Base-by-base conservation (phyloP, 2,113 vertebrate species). In the Cardinalis cardinalis region DNA sequence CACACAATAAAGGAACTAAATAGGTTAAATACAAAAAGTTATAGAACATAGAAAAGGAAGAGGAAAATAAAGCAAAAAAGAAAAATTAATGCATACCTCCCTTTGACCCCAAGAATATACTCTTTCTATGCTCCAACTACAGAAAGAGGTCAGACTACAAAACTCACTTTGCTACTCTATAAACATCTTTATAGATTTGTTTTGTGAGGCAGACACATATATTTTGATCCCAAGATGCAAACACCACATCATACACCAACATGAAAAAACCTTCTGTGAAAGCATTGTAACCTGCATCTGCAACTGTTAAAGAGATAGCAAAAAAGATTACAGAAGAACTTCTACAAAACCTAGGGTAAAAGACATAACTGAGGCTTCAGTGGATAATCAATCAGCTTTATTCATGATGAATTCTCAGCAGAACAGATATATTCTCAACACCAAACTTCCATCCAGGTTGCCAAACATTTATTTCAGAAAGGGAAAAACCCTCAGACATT, bases 241-340 rank as follows among this genome's bases (percentile, higher is more conserved):
- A 53, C 18, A 46, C 5, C 3, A 4, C 9, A 26, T 29, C 1
- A 2, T 6, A 53, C 0, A 4, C 4, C 19, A 77, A 74, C 4
- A n/a, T 10, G 24, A 53, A 83, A 90, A 78, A 46, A 10, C 5
- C 18, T 56, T 44, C 40, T 5, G 4, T 38, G 13, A 25, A 61
- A 79, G 24, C 60, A 90, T 41, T 38, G 19, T 52, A 90, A 66
- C 17, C 28, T 38, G 26, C 25, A 74, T 43, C 36, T 49, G 12
- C 48, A 85, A 85, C 18, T 55, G 26, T 78, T 74, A 60, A 52
- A 76, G 52, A 78, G 61, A 89, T 12, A 63, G 51, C 10, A 29
- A 61, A 65, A 87, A 49, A 53, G 29, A 72, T 28, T 44, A 46
- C 36, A 73, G 28, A 63, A 78, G 59, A 43, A 63, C 18, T 40